Evolutionary conservation across 2,113 vertebrate species (phyloP).

Genomic region (Hydropotes inermis): DNA sequence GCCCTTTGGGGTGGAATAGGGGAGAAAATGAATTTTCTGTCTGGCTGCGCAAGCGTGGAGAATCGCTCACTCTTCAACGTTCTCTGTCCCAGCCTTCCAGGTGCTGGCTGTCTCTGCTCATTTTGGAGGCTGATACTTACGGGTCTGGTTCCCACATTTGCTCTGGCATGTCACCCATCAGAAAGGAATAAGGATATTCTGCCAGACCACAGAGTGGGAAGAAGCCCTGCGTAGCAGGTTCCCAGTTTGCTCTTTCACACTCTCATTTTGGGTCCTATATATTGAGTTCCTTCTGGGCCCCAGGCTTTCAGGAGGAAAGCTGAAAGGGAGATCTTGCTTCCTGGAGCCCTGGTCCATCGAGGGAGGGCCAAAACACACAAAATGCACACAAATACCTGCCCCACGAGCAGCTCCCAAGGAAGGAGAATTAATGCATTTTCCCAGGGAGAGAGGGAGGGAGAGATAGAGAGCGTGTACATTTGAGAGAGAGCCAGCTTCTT

Average conservation of each 20-base stretch:
- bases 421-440: background rate
- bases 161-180: background rate
- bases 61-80: background rate
- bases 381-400: background rate
- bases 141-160: background rate
- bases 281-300: no score
- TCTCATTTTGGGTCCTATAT: background rate
- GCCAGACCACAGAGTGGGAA: rapidly evolving
- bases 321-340: background rate
- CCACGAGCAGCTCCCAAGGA: no score
- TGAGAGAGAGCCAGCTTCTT: background rate
- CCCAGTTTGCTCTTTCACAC: background rate
- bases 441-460: background rate
- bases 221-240: background rate
- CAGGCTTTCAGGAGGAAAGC: background rate
- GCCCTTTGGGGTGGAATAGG: background rate
- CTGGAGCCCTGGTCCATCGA: background rate
- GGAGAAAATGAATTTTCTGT: background rate
- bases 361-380: background rate
- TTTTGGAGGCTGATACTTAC: background rate
- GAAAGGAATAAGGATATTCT: background rate
- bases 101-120: background rate
- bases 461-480: background rate
- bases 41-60: background rate
- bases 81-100: background rate